Evolutionary conservation across 1,140 invertebrate species (phyloP), one percentile per base, ranked within the genome.

Genomic region (Cecropterus lyciades): DNA sequence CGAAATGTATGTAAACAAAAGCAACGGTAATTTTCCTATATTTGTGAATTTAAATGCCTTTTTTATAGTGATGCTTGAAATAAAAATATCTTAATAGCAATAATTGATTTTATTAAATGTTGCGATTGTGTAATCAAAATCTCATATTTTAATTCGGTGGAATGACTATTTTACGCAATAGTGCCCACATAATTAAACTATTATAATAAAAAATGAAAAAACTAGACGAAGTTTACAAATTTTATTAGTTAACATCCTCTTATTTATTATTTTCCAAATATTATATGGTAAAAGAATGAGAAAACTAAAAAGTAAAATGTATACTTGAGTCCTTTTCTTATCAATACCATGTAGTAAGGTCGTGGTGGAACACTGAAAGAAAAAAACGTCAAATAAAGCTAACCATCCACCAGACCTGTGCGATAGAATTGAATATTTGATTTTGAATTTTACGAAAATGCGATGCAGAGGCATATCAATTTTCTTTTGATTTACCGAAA

Each of bases 221-320:
- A 16, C 33, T 33, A 30, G 37, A 55, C 15, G 20, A 1, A 45
- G 20, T 63, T 43, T 43, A 43, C 40, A 43, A 43, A 14, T 3
- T 43, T 43, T 43, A 43, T 43, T 43, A n/a, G 13, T 43, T 43
- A 37, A 30, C 27, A n/a, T 40, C 1, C 37, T 11, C 13, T 43
- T 43, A 40, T 40, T 40, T 8, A 59, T 33, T 27, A 57, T 42
- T 17, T 82, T 37, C 80, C 80, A 85, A 91, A 89, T 40, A 89
- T 48, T 51, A 87, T 49, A 73, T 73, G 73, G 62, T 85, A 91
- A 49, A 89, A 74, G 70, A 88, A 82, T 13, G 81, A 85, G 72
- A 89, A 91, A 15, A 91, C 46, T 20, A 85, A 55, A 72, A 89
- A 91, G 55, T 83, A 86, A 81, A 88, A 84, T 40, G 81, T 76